phyloP scores from a whole-genome alignment of 2,888 invertebrate species.

The Drosophila koepferae region DNA sequence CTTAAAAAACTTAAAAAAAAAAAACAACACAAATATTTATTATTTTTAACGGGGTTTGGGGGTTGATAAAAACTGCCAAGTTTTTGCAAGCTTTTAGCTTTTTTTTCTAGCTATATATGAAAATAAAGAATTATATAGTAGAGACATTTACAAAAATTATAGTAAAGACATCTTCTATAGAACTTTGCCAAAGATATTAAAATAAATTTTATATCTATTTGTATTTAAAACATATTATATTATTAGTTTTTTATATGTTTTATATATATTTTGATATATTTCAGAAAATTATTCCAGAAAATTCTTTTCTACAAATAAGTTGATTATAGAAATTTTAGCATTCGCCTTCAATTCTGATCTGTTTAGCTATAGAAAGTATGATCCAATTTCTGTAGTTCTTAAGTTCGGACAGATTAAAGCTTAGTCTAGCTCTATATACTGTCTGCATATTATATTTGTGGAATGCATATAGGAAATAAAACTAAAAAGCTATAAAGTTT shows the following conservation, averaged over 20 bases:
- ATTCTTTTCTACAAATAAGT: background rate
- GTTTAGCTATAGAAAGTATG: background rate
- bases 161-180: no score
- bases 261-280: background rate
- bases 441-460: slow-evolving; percentile 3
- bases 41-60: background rate
- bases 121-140: background rate
- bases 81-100: background rate
- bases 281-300: background rate
- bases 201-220: no score
- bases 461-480: slow-evolving; percentile 29
- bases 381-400: background rate
- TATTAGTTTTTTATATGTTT: background rate
- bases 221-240: no score
- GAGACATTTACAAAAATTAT: no score
- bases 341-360: background rate
- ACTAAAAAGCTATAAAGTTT: background rate
- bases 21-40: slow-evolving; percentile 9
- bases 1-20: slow-evolving; percentile 5
- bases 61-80: background rate
- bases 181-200: no score
- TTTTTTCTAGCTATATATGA: background rate
- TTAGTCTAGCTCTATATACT: background rate
- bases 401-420: background rate
- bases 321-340: background rate